Evolutionary conservation across 2,797 vertebrate species (phyloP).

Genomic region (Myoxocephalus aenaeus): DNA sequence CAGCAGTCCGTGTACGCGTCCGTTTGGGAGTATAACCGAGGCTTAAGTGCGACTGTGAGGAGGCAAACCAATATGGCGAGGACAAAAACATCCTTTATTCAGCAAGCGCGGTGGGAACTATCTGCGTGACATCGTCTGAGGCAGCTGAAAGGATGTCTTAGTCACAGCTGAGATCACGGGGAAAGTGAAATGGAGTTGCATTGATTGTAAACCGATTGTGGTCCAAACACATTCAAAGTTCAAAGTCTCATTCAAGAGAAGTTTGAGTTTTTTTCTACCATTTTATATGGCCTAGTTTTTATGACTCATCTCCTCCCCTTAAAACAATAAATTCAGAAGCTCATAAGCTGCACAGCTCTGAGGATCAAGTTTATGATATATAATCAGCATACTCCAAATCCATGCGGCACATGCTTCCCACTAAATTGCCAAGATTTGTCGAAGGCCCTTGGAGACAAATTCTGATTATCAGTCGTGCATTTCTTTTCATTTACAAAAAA

Average conservation of each 20-base stretch:
- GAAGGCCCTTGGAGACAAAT: not conserved
- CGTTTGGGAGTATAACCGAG: not conserved
- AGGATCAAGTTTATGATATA: not conserved
- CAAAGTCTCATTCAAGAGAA: conserved; percentile 16
- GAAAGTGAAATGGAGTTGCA: not conserved
- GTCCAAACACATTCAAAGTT: not conserved
- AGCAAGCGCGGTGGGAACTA: not conserved
- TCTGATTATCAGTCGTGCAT: not conserved
- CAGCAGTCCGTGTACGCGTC: too few species aligned
- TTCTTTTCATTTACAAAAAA: not conserved
- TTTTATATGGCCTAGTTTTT: conserved; percentile 17
- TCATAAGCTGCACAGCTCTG: not conserved
- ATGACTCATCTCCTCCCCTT: not conserved
- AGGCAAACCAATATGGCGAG: not conserved
- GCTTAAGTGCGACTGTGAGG: not conserved
- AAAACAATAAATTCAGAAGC: not conserved
- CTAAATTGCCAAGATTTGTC: not conserved
- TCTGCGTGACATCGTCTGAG: conserved; percentile 10
- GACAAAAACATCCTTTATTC: not conserved
- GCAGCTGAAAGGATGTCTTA: not conserved
- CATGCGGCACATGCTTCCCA: not conserved
- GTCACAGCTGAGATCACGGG: conserved; percentile 3
- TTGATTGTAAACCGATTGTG: not conserved
- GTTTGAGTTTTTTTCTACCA: not conserved
- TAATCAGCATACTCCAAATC: not conserved